These are phyloP conservation scores for Cheilosia scutellata DNA, from an alignment of 2,888 invertebrate genomes.

Conservation along the genomic window DNA sequence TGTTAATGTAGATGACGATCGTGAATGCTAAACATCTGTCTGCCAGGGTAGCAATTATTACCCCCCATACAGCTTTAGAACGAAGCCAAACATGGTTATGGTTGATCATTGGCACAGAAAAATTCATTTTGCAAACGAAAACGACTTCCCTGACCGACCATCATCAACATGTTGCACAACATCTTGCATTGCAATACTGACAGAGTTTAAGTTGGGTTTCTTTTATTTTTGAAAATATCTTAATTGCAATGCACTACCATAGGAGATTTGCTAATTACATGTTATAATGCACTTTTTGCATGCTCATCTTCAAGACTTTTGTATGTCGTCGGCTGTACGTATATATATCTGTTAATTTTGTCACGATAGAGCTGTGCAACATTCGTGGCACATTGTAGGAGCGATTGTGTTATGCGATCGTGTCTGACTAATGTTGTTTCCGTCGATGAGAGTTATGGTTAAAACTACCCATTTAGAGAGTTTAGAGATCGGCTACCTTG, in stretches of 20 bases:
- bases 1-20: slow-evolving; percentile 30
- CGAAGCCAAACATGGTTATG: slow-evolving; percentile 54
- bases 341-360: slow-evolving; percentile 10
- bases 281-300: slow-evolving; percentile 53
- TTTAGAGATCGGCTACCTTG: slow-evolving; percentile 20
- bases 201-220: neutral
- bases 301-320: slow-evolving; percentile 41
- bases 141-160: slow-evolving; percentile 67
- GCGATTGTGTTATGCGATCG: slow-evolving; percentile 46
- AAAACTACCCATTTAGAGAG: slow-evolving; percentile 42
- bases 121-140: slow-evolving; percentile 40
- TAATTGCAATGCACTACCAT: slow-evolving; percentile 23
- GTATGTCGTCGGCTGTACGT: neutral
- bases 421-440: slow-evolving; percentile 41
- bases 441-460: slow-evolving; percentile 31
- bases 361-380: slow-evolving; percentile 49
- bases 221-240: slow-evolving; percentile 3
- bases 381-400: slow-evolving; percentile 34
- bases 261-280: slow-evolving; percentile 49
- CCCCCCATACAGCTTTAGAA: slow-evolving; percentile 26
- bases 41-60: slow-evolving; percentile 9
- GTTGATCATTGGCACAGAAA: slow-evolving; percentile 10
- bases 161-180: slow-evolving; percentile 62
- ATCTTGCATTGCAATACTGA: slow-evolving; percentile 37
- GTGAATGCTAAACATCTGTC: slow-evolving; percentile 27